A percentile compares a stretch with the other conserved stretches of the same genome.
phyloP scores from a whole-genome alignment of 2,888 invertebrate species.

The Frankliniella intonsa region DNA sequence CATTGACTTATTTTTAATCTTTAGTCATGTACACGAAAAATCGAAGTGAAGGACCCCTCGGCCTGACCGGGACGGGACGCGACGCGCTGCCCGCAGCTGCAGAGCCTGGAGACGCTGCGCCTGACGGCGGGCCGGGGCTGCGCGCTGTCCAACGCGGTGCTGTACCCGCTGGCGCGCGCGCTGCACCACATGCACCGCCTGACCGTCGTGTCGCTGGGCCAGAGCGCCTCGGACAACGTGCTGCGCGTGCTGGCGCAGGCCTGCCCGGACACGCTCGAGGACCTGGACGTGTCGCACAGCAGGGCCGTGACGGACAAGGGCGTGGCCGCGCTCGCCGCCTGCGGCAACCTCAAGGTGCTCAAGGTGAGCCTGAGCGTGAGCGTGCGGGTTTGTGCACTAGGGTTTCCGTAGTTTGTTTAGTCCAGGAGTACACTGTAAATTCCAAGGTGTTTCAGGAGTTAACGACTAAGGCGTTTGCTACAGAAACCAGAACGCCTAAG shows the following conservation, averaged over 20 bases:
- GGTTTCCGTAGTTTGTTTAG: too few species aligned
- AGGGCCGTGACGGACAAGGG: neutral
- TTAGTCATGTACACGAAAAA: too few species aligned
- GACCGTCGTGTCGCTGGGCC: neutral
- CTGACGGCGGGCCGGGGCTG: neutral
- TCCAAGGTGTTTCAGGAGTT: too few species aligned
- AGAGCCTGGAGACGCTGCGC: neutral
- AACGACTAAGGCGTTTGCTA: too few species aligned
- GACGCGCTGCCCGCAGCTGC: neutral
- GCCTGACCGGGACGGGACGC: too few species aligned
- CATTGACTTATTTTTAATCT: too few species aligned
- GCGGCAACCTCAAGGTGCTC: neutral
- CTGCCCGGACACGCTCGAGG: constrained; percentile 2
- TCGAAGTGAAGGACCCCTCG: too few species aligned
- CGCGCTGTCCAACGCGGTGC: neutral
- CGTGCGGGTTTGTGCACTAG: too few species aligned
- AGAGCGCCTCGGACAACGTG: constrained; percentile 8
- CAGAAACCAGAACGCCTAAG: too few species aligned
- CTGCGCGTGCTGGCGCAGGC: constrained; percentile 21
- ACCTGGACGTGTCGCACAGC: constrained; percentile 15
- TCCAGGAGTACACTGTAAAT: too few species aligned
- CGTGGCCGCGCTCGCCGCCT: neutral
- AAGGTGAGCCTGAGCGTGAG: neutral
- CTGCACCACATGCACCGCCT: neutral
- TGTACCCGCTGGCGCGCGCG: constrained; percentile 18